Evolutionary conservation across 1,140 invertebrate genomes (phyloP).

Genomic region (Atta cephalotes): DNA sequence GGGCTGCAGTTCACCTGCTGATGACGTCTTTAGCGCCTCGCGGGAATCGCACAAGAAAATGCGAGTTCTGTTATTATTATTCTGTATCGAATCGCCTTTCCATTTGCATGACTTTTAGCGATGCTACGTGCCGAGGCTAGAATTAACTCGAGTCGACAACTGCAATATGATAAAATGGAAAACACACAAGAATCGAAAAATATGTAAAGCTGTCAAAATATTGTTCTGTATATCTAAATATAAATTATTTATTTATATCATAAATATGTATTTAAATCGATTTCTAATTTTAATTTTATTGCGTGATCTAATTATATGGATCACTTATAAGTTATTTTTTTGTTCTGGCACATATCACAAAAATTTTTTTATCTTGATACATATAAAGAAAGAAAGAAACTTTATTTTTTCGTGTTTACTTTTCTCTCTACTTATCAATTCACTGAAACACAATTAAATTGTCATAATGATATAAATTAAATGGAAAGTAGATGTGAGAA

Average conservation of each 20-base stretch:
- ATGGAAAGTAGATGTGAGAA: neutral
- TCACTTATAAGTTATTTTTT: neutral
- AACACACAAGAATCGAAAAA: neutral
- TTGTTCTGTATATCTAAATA: neutral
- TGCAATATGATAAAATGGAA: slow-evolving; percentile 8
- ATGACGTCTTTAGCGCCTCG: neutral
- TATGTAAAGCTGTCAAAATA: neutral
- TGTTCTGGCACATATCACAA: neutral
- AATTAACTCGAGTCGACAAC: neutral
- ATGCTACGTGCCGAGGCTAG: neutral
- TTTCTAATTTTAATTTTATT: neutral
- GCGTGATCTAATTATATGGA: neutral
- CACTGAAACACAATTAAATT: neutral
- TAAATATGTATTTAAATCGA: neutral
- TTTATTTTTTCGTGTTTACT: neutral
- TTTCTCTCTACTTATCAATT: neutral
- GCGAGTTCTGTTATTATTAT: neutral
- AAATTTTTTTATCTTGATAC: too few species aligned
- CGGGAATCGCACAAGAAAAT: neutral
- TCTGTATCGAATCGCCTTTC: slow-evolving; percentile 6
- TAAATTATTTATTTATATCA: neutral
- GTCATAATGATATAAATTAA: neutral
- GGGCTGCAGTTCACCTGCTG: neutral
- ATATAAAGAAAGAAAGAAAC: too few species aligned
- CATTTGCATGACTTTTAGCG: slow-evolving; percentile 30